Base-by-base conservation (phyloP, 2,797 vertebrate species). In the Xenentodon cancila region DNA sequence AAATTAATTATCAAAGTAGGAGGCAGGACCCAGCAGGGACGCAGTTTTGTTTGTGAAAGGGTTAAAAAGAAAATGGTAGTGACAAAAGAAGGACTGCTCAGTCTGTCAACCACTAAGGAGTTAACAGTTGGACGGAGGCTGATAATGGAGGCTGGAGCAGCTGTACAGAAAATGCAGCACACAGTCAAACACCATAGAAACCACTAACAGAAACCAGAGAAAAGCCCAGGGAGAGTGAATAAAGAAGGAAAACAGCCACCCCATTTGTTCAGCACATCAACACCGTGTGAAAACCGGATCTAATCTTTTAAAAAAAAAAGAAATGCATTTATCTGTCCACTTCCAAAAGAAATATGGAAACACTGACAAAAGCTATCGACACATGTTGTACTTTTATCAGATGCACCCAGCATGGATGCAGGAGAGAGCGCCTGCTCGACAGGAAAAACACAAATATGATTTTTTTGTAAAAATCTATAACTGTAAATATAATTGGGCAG, bases 71-170 rank as follows among this genome's bases (percentile, higher is more conserved):
- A 83, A 84, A 79, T 59, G 47, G 62, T 57, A 61, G 73, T 42
- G 58, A 88, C 73, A 77, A 88, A 86, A 59, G 65, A 68, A 59
- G 63, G 70, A 63, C 65, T 53, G 72, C 17, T 3, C 37, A 59
- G 32, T 68, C 42, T 20, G 4, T 22, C n/a, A 49, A 40, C 73
- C 45, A 77, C 81, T 75, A 77, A 84, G 51, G 81, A 72, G 82
- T 86, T 86, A 89, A 88, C 75, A 82, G 76, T 74, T n/a, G 5
- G 68, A 85, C 54, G 70, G 69, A 77, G 70, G 59, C 61, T 22
- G 52, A 73, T 84, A 84, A 88, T 86, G 84, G 76, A 76, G 77
- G 84, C 75, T 73, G 65, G 51, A 74, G 64, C 79, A 68, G 80
- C 75, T 84, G 71, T 82, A 73, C 68, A 53, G 67, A 59, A 77